Percentiles rank a stretch among this genome's conserved stretches.
Conservation (phyloP, 2,113 vertebrate genomes). For the Ochotona curzoniae region DNA sequence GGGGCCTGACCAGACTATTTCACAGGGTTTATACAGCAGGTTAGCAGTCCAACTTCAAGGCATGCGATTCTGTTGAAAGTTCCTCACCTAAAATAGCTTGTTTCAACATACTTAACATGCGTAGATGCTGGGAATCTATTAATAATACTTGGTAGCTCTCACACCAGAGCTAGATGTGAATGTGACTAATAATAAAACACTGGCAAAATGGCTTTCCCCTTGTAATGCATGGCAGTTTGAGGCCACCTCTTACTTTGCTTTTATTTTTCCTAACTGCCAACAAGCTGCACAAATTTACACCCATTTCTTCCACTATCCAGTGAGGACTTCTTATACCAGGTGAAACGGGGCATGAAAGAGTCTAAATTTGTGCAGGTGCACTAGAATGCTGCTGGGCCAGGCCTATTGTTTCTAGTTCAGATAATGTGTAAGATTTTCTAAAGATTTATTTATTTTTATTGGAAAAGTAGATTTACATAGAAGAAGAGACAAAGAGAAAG, state of each 20-base stretch:
- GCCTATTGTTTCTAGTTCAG: neutral
- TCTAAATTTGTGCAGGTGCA: neutral
- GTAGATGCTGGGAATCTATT: neutral
- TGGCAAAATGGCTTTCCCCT: neutral
- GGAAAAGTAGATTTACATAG: too few species aligned
- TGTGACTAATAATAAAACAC: neutral
- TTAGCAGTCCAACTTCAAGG: neutral
- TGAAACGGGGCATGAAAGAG: too few species aligned
- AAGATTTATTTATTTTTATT: too few species aligned
- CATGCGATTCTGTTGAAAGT: neutral
- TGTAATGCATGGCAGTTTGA: neutral
- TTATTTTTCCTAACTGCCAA: neutral
- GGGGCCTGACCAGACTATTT: too few species aligned
- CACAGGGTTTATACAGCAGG: too few species aligned
- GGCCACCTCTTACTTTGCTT: neutral
- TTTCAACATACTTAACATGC: neutral
- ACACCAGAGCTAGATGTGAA: neutral
- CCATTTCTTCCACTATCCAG: neutral
- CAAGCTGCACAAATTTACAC: neutral
- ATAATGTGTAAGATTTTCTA: neutral
- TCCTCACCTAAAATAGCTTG: neutral
- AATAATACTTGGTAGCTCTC: conserved; percentile 17
- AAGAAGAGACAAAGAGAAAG: too few species aligned
- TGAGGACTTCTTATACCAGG: neutral
- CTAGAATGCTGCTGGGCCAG: neutral